Evolutionary conservation across 2,113 vertebrate species (phyloP), one percentile per base, ranked within the genome.

Genomic region (Sturnira hondurensis): DNA sequence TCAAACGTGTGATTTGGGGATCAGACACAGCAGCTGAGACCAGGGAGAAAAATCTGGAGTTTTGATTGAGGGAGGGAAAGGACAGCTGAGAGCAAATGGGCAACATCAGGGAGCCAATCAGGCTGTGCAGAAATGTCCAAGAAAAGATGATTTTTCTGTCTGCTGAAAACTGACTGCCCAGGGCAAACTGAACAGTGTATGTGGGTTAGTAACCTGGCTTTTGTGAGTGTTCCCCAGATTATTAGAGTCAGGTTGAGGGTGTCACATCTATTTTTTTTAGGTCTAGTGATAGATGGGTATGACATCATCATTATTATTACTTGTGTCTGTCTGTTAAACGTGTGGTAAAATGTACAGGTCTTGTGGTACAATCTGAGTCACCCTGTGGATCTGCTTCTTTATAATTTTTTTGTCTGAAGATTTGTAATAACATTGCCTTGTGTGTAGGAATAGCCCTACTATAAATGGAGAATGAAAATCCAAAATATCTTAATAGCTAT

Each of bases 81-180:
- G 77, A 36, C 83, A 93, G 86, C 45, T 84, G 71, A 68, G 78
- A 94, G 31, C 9, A n/a, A 91, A 84, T 91, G 68, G 88, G 77
- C 68, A 88, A n/a, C 90, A 41, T 52, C 71, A 93, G 81, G 85
- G 28, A 93, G 81, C 33, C 65, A 56, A 81, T 89, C 84, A 89
- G 70, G 5, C 41, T 41, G 9, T 2, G 3, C 85, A 93, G 76
- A 77, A 87, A 73, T 43, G 80, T 67, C 58, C 28, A 82, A 43
- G 36, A 91, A 81, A 83, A n/a, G 61, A 80, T 38, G n/a, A 19
- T 10, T 81, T 65, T 96, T 56, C 43, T 58, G 7, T 50, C 56
- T 78, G 68, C 31, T 93, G 82, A n/a, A n/a, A 87, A 63, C 36
- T 77, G 84, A 74, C n/a, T 88, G 70, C 14, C 28, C 65, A 31